Percentiles rank a stretch among this genome's conserved stretches.
These are phyloP conservation scores for Oxyura jamaicensis DNA, from an alignment of 2,113 vertebrate genomes.

Conservation along the genomic window DNA sequence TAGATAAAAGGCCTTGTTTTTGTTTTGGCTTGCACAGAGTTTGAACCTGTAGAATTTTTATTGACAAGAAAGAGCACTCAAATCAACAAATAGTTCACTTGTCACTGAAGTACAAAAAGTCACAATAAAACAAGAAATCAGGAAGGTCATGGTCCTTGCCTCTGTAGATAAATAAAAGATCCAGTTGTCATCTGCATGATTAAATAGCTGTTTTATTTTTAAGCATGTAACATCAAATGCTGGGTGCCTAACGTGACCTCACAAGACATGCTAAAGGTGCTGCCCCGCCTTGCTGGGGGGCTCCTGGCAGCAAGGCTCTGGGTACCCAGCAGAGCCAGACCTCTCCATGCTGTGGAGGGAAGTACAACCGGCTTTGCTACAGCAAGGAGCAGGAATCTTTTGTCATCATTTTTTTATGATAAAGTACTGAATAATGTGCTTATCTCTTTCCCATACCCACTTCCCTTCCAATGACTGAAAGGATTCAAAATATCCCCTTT, in stretches of 20 bases:
- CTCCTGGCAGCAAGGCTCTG: background rate
- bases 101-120: background rate
- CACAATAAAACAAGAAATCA: background rate
- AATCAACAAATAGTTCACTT: background rate
- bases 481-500: background rate
- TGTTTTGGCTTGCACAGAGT: background rate
- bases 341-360: fast-evolving
- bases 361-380: background rate
- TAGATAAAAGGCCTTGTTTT: background rate
- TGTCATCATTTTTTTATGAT: background rate
- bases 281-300: background rate
- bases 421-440: background rate
- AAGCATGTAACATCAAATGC: background rate
- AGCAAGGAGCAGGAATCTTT: background rate
- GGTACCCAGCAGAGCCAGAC: background rate
- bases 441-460: background rate
- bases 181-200: background rate
- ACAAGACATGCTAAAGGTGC: background rate
- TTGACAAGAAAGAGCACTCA: background rate
- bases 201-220: background rate
- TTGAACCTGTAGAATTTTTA: background rate
- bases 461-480: background rate
- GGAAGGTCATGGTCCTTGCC: background rate
- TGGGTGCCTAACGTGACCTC: background rate
- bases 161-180: background rate